Evolutionary conservation across 2,113 vertebrate species (phyloP), one percentile per base, ranked within the genome.

Genomic region (Pelodiscus sinensis): DNA sequence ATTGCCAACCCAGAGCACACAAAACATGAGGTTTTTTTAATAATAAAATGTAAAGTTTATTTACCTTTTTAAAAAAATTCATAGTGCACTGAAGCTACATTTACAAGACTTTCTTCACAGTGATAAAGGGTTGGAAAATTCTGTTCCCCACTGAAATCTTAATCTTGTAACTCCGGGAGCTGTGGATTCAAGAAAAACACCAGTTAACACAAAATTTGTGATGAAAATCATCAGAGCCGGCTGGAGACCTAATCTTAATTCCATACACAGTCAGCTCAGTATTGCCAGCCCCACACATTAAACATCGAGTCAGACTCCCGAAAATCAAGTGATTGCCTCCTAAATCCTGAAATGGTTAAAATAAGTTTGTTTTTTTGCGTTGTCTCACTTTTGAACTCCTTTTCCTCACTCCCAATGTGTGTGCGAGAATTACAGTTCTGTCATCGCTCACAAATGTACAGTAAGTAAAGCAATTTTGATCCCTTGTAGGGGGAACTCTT

Each of bases 401-500:
- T 82, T 27, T n/a, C 13, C 29, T 84, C 82, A 57, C 52, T 24
- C 82, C 83, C 51, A 73, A 54, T 4, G 4, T 21, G 5, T 0
- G 0, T 38, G 7, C n/a, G n/a, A 82, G 62, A 81, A 44, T 19
- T 79, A 84, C 50, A 91, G 68, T 50, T 65, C 44, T 78, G 50
- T 68, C 18, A 87, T 31, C 22, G 18, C 78, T 58, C 54, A 51
- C 79, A 79, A 44, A 82, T 78, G 27, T 31, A 82, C 7, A 78
- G 65, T 27, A 25, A 92, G 44, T 44, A 90, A 95, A 95, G 24
- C 52, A 83, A 89, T 0, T 3, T 77, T 89, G 71, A 87, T 50
- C 58, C 90, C 83, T 52, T 91, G 82, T 16, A 86, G 71, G 85
- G 92, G 92, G 89, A 92, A 38, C 62, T 88, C 44, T 52, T 91